These are phyloP conservation scores for Luffia ferchaultella DNA, from an alignment of 2,888 invertebrate species.

Conservation along the genomic window DNA sequence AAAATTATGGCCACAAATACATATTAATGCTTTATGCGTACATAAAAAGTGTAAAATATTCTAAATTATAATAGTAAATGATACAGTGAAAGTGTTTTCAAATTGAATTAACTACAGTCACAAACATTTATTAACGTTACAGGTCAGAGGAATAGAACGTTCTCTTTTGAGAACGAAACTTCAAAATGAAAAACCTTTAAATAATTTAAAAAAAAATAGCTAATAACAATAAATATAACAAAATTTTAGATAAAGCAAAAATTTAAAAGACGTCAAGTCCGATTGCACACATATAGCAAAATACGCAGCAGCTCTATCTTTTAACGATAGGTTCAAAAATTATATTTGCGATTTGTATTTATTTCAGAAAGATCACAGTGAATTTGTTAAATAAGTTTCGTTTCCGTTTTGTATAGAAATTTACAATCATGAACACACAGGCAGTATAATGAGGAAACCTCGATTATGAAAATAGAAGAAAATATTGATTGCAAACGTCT, in stretches of 20 bases:
- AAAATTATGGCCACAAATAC: too few species aligned
- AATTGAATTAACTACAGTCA: background rate
- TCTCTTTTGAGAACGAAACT: background rate
- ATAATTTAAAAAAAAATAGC: background rate
- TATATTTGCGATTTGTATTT: background rate
- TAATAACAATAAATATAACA: background rate
- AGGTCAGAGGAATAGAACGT: conserved; percentile 1
- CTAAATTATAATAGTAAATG: background rate
- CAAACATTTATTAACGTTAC: background rate
- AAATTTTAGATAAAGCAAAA: background rate
- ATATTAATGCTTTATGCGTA: background rate
- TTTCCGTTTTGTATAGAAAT: background rate
- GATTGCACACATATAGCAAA: background rate
- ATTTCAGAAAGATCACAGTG: background rate
- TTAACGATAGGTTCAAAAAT: background rate
- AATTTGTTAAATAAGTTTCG: background rate
- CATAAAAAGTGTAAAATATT: background rate
- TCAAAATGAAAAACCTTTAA: background rate
- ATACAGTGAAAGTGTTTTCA: background rate
- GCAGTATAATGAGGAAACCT: background rate
- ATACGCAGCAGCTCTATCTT: background rate
- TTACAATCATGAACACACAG: background rate
- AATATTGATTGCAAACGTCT: background rate
- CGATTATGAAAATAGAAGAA: too few species aligned
- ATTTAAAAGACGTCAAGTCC: background rate